Evolutionary conservation across 1,140 invertebrate species (phyloP).

Genomic region (Diorhabda elongata): DNA sequence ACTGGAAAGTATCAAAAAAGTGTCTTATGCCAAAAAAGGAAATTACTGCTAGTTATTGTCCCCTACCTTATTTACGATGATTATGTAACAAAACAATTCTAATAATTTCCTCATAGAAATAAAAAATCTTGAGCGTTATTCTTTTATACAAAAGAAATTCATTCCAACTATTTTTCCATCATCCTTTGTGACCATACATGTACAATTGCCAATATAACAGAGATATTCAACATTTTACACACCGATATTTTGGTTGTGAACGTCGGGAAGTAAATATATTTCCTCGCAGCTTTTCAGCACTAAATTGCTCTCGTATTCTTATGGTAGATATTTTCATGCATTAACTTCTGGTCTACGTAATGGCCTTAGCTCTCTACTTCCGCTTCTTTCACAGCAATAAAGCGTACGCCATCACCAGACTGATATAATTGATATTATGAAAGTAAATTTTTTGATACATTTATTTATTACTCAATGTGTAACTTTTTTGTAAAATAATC

Average conservation of each 20-base stretch:
- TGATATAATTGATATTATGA: conserved; percentile 1
- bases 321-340: conserved; percentile 12
- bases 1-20: no score
- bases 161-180: no score
- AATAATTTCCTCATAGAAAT: no score
- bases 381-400: conserved; percentile 8
- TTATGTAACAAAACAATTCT: no score
- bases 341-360: conserved; percentile 15
- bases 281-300: conserved; percentile 5
- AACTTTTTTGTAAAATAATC: neutral
- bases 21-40: no score
- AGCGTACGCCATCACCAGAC: conserved; percentile 4
- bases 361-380: conserved; percentile 8
- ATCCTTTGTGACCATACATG: no score
- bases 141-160: no score
- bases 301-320: conserved; percentile 16
- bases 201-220: no score
- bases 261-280: neutral
- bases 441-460: neutral
- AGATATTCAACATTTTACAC: neutral
- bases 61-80: no score
- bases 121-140: no score
- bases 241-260: neutral
- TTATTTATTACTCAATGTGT: neutral
- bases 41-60: no score